Evolutionary conservation across 2,888 invertebrate genomes (phyloP), one percentile per base, ranked within the genome.

Genomic region (Amblyteles armatorius): DNA sequence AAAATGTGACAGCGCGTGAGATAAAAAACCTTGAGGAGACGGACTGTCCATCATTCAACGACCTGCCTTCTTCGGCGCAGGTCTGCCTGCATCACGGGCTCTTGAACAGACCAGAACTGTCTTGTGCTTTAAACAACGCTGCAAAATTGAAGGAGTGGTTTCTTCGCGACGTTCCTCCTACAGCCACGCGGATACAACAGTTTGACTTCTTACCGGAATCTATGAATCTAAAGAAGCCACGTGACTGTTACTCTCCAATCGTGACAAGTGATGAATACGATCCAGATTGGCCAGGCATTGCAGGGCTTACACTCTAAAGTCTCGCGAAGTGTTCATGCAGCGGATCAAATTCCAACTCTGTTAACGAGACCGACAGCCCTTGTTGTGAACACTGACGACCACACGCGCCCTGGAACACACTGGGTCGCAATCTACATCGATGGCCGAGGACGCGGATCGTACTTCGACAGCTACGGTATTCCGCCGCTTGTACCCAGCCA

Each of bases 1-100:
- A 33, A 33, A 33, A 33, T 33, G 5, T 33, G 0, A 33, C 33
- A 0, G 33, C 33, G 0, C 33, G 33, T 5, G 33, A 33, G 0
- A 33, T 52, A 78, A 78, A 78, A 78, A 78, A 52, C 67, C 65
- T 50, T 4, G 52, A 52, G 29, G 36, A 33, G 52, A 77, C 52
- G 36, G 16, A 77, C 52, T 36, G 48, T 77, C 50, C 50, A 19
- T 36, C 63, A 7, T 77, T 33, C 33, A 33, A 33, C 48, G 48
- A 16, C 1, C 48, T 48, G 1, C 13, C 13, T 9, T 16, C 48
- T 13, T 48, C 16, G 3, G 13, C 48, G 16, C 48, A 13, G 1
- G 48, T 16, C 13, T 48, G 48, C 13, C 48, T 48, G 13, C 48
- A 48, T 13, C 48, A 48, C 48, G 48, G 48, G 3, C 48, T 11